Evolutionary conservation across 2,113 vertebrate genomes (phyloP).

Genomic region (Rhea americana): DNA sequence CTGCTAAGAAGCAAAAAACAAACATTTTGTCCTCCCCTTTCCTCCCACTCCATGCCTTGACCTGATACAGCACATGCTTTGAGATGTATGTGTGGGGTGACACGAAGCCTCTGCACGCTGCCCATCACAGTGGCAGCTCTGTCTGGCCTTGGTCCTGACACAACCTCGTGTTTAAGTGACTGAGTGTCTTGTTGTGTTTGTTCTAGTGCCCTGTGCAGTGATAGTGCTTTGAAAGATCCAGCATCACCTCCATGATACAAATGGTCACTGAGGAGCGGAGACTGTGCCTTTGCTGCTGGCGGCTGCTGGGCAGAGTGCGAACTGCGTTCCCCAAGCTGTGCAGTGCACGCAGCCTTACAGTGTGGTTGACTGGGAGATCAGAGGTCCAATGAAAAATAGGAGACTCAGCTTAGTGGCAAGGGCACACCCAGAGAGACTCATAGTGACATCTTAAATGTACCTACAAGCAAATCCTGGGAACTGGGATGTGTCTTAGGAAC

Average conservation of each 20-base stretch:
- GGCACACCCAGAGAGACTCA: not conserved
- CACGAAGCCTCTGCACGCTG: not conserved
- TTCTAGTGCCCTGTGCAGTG: accelerated
- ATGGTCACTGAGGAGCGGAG: not conserved
- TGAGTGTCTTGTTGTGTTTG: not conserved
- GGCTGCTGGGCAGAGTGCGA: not conserved
- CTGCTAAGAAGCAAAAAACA: not conserved
- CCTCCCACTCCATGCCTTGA: not conserved
- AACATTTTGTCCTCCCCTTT: not conserved
- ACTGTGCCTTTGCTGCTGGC: accelerated
- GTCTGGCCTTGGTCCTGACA: not conserved
- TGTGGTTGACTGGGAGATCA: not conserved
- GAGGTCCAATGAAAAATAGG: not conserved
- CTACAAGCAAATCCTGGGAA: not conserved
- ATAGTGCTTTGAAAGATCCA: not conserved
- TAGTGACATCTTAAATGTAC: not conserved
- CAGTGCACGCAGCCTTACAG: accelerated
- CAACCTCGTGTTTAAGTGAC: not conserved
- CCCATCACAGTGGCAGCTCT: accelerated
- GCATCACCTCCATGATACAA: not conserved
- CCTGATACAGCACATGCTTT: accelerated
- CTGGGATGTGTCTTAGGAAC: not conserved
- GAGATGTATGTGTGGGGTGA: not conserved
- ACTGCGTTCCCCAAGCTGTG: accelerated
- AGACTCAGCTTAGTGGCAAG: not conserved